A percentile compares a stretch with the other conserved stretches of the same genome.
phyloP scores from a whole-genome alignment of 2,888 invertebrate genomes.

The Galerucella pusilla region DNA sequence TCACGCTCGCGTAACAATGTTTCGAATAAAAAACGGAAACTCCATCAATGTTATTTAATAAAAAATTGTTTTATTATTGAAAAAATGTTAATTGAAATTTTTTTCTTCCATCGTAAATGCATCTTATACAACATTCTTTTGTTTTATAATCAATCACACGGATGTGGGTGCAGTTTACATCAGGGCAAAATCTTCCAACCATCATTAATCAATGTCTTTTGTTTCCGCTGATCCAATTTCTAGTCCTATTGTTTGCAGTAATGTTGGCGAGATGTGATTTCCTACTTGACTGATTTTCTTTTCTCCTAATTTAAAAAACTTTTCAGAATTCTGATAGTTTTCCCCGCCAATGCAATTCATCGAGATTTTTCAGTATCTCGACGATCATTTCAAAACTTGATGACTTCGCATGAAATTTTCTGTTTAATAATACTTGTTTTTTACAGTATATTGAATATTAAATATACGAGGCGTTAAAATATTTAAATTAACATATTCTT shows the following conservation, averaged over 20 bases:
- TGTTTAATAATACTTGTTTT: too few species aligned
- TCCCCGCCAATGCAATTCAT: conserved; percentile 15
- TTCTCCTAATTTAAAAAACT: conserved; percentile 54
- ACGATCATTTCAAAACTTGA: background rate
- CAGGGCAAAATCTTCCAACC: conserved; percentile 56
- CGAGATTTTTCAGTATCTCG: background rate
- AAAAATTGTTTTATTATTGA: too few species aligned
- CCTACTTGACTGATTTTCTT: conserved; percentile 54
- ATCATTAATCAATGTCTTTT: conserved; percentile 64
- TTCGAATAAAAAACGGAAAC: background rate
- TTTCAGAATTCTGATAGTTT: conserved; percentile 45
- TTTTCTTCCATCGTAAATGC: background rate
- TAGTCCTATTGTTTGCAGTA: conserved; percentile 60
- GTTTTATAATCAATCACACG: conserved; percentile 58
- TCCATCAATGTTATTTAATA: too few species aligned
- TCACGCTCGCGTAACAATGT: background rate
- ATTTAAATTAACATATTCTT: too few species aligned
- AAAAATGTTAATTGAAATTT: too few species aligned
- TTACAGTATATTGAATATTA: too few species aligned
- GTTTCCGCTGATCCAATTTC: conserved; percentile 64
- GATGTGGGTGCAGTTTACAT: conserved; percentile 58
- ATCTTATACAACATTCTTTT: conserved; percentile 47
- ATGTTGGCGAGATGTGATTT: conserved; percentile 59
- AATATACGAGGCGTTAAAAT: too few species aligned
- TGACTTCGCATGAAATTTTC: too few species aligned